Evolutionary conservation across 2,113 vertebrate genomes (phyloP).

Genomic region (Pollimyrus isidori): DNA sequence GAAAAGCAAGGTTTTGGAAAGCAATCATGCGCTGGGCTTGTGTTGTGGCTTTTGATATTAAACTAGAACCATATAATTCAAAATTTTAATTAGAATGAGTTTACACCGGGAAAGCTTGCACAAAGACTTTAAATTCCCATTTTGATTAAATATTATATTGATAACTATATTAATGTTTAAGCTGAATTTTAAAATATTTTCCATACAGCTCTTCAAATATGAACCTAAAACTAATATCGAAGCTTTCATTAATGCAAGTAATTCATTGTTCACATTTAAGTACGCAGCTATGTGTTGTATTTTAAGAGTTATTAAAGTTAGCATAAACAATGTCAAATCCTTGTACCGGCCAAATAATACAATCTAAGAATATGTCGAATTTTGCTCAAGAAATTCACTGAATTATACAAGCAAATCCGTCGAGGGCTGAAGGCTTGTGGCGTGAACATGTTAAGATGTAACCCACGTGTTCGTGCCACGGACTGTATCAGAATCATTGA

Average conservation of each 20-base stretch:
- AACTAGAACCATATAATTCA: background rate
- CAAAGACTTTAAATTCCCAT: background rate
- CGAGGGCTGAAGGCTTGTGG: background rate
- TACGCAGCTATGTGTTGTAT: background rate
- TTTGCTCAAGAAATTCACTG: background rate
- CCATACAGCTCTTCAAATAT: background rate
- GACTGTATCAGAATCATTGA: background rate
- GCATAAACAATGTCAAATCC: slow-evolving; percentile 15
- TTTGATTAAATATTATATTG: background rate
- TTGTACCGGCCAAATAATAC: background rate
- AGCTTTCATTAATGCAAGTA: background rate
- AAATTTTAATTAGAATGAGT: background rate
- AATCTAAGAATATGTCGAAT: background rate
- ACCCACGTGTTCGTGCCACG: slow-evolving; percentile 8
- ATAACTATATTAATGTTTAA: background rate
- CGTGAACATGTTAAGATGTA: background rate
- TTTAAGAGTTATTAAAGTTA: slow-evolving; percentile 44
- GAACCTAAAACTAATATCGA: background rate
- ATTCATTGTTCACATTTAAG: background rate
- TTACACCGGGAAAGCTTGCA: background rate
- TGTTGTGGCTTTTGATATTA: background rate
- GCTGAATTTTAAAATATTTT: background rate
- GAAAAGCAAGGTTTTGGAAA: background rate
- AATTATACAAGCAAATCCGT: background rate
- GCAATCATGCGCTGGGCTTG: background rate